Conservation (phyloP, 2,797 vertebrate species). For the Artibeus lituratus region DNA sequence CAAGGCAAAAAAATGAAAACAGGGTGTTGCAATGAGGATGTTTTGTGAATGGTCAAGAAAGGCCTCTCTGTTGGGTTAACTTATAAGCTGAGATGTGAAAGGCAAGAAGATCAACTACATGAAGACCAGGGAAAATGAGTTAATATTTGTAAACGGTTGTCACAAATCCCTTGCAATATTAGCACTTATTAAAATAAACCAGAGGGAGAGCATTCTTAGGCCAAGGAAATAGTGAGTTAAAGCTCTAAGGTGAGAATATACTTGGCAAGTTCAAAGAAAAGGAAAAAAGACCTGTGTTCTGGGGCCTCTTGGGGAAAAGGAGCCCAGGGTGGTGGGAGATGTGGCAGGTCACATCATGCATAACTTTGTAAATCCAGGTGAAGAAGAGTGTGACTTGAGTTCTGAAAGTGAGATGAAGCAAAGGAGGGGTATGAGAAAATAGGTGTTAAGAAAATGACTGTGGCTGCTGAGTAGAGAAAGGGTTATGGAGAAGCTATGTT, state of each 20-base stretch:
- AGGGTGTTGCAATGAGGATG: fast-evolving
- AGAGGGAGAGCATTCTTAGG: background rate
- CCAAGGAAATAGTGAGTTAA: background rate
- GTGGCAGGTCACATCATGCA: fast-evolving
- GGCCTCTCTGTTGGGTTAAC: background rate
- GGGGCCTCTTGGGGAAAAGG: background rate
- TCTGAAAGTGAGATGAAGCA: background rate
- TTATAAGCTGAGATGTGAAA: background rate
- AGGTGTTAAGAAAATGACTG: too few species aligned
- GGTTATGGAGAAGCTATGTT: background rate
- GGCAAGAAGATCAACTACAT: background rate
- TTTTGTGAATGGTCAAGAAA: background rate
- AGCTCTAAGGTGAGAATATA: background rate
- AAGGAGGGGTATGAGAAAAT: background rate
- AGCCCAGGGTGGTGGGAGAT: background rate
- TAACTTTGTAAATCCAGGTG: background rate
- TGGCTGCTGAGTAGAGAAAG: background rate
- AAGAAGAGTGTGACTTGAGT: background rate
- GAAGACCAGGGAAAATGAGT: background rate
- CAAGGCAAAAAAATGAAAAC: background rate
- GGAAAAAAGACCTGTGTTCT: background rate
- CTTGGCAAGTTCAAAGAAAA: background rate
- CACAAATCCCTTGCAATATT: background rate
- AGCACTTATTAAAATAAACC: background rate
- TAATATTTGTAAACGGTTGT: background rate